Base-by-base conservation (phyloP, 2,797 vertebrate genomes). In the Spizella passerina region DNA sequence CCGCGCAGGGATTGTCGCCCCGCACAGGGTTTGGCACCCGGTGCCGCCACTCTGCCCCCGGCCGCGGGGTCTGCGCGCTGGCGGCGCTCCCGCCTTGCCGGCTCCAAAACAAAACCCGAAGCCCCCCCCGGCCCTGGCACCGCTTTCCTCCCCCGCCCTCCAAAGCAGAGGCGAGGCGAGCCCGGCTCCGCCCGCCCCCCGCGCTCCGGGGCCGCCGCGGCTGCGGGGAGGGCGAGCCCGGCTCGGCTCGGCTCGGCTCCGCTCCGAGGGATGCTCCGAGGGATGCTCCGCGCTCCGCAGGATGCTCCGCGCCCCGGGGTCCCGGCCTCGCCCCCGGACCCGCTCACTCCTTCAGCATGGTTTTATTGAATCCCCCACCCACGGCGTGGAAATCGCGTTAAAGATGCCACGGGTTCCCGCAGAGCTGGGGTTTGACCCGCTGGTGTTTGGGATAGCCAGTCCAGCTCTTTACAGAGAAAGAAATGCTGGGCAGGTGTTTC, bases 101-200 rank as follows among this genome's bases (percentile, higher is more conserved):
- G 59, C 75, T 78, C 77, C 93, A 30, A 82, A 92, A 44, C 68
- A 71, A 49, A 79, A 39, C 59, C 79, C 68, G 56, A 57, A 70
- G 38, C 82, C 29, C 19, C 26, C 44, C 34, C 60, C 69, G 9
- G 63, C 30, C 73, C 76, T 50, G 29, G 27, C 68, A 2, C 50
- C n/a, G 73, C 52, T 77, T 65, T 23, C 49, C 77, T 78, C 93
- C 78, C 70, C 94, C 93, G 75, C 91, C 93, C 60, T 78, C 61
- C 70, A 10, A 22, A 46, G 61, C 82, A 68, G 85, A 88, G 90
- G 81, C 90, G 94, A 95, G 88, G 88, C 94, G 84, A 93, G 65
- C 78, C 73, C 78, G 61, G 41, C 26, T 91, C 85, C 56, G 90
- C 94, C 94, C 94, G 88, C 94, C 94, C 90, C 93, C 86, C 72